Base-by-base conservation (phyloP, 2,113 vertebrate genomes). In the Callorhinus ursinus region DNA sequence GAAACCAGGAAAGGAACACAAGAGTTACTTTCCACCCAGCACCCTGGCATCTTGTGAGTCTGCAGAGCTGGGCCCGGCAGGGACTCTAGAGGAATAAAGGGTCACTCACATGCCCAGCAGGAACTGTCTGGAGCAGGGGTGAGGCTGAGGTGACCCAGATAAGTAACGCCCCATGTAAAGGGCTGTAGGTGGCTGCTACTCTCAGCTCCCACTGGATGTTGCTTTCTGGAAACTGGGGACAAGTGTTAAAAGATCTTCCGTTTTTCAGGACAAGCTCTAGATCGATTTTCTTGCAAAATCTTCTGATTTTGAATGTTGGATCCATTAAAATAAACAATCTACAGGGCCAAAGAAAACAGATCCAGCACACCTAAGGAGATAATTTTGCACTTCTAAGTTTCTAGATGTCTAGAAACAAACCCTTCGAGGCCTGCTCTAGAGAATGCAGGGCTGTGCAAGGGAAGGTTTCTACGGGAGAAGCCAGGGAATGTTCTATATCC, bases 271-370 rank as follows among this genome's bases (percentile, higher is more conserved):
- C 14, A 57, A 67, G 33, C 12, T 57, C 13, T 33, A 74, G 67
- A 93, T 22, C 11, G 16, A 42, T 69, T 82, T 96, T 72, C 81
- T 85, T 63, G 13, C 21, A 71, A 87, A 93, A 46, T 88, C 67
- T 74, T 33, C n/a, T 14, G 5, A 36, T 82, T 49, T 96, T 14
- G 69, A 95, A 67, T 49, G 72, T 46, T 67, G 77, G 7, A 19
- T 92, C 46, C 5, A 24, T 74, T 80, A 65, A 67, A 83, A 82
- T 26, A 65, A 65, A 26, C 63, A 82, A 71, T 67, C 1, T 22
- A 36, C n/a, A 42, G 13, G 46, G 5, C 57, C 83, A 46, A 93
- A 90, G 51, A 42, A 95, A 85, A 82, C 26, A 26, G 31, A 67
- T 46, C 26, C 24, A 12, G 51, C 59, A 33, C 7, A 14, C 26